These are phyloP conservation scores for Euura lappo DNA, from an alignment of 1,140 invertebrate species.

Conservation along the genomic window DNA sequence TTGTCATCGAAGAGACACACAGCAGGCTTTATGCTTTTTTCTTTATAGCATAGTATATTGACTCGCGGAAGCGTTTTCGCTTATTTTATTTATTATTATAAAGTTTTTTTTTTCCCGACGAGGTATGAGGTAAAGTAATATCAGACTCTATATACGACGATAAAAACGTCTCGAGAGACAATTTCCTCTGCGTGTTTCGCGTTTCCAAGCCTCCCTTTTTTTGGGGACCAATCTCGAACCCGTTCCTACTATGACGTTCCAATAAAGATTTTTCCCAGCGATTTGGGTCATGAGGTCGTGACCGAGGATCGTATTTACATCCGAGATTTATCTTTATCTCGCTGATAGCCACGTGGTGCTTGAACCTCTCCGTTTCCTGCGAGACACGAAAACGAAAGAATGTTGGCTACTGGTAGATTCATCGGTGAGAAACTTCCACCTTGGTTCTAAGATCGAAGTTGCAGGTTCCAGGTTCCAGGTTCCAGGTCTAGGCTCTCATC, in stretches of 20 bases:
- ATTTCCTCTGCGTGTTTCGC: too few relatives aligned
- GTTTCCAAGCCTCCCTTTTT: too few relatives aligned
- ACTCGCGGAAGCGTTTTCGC: too few relatives aligned
- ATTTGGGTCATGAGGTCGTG: slow-evolving; percentile 4
- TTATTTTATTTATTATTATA: too few relatives aligned
- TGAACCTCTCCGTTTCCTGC: not conserved
- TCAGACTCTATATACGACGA: too few relatives aligned
- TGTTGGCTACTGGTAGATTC: not conserved
- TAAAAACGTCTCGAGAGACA: too few relatives aligned
- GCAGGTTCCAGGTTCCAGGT: not conserved
- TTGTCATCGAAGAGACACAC: too few relatives aligned
- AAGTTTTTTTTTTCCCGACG: too few relatives aligned
- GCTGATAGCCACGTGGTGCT: not conserved
- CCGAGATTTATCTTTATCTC: not conserved
- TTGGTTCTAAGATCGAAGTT: not conserved
- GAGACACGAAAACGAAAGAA: not conserved
- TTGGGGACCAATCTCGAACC: too few relatives aligned
- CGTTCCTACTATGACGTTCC: not conserved
- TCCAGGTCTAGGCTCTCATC: not conserved
- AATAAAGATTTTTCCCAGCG: not conserved
- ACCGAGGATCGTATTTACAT: not conserved
- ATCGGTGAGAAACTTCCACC: not conserved
- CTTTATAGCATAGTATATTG: too few relatives aligned
- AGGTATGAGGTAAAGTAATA: too few relatives aligned
- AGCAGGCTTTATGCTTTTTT: too few relatives aligned